phyloP scores from a whole-genome alignment of 2,797 vertebrate genomes.

The Dermochelys coriacea region DNA sequence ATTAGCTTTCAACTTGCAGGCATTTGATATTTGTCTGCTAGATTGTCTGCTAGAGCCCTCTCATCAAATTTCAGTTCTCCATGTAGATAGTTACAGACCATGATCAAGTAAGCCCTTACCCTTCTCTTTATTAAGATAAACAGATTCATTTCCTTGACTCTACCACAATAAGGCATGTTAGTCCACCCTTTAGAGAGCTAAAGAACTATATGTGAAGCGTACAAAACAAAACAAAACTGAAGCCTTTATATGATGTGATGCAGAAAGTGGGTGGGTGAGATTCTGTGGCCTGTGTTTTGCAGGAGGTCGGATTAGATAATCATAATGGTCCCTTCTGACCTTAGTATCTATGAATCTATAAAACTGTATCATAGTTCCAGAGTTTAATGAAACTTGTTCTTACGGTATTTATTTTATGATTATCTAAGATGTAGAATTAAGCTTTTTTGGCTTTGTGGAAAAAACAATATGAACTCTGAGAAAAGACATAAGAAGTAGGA shows the following conservation, averaged over 20 bases:
- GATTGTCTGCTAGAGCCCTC: neutral
- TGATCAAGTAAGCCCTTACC: neutral
- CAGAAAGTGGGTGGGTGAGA: neutral
- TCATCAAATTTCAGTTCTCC: neutral
- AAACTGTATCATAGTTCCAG: neutral
- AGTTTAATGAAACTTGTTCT: neutral
- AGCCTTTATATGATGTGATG: neutral
- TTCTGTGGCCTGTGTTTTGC: too few relatives aligned
- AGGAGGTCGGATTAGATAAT: too few relatives aligned
- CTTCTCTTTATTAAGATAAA: neutral
- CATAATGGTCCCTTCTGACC: too few relatives aligned
- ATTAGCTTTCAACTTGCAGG: neutral
- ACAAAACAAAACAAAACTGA: neutral
- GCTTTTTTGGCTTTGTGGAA: neutral
- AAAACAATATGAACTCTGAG: neutral
- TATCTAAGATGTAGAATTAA: neutral
- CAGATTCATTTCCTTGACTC: neutral
- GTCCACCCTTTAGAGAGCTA: neutral
- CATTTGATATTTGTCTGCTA: too few relatives aligned
- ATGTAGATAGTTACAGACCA: neutral
- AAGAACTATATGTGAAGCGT: accelerated
- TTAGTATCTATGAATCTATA: neutral
- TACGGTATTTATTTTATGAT: neutral
- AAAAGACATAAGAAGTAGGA: neutral
- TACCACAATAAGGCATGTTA: neutral